Evolutionary conservation across 2,888 invertebrate species (phyloP).

Genomic region (Oligia strigilis): DNA sequence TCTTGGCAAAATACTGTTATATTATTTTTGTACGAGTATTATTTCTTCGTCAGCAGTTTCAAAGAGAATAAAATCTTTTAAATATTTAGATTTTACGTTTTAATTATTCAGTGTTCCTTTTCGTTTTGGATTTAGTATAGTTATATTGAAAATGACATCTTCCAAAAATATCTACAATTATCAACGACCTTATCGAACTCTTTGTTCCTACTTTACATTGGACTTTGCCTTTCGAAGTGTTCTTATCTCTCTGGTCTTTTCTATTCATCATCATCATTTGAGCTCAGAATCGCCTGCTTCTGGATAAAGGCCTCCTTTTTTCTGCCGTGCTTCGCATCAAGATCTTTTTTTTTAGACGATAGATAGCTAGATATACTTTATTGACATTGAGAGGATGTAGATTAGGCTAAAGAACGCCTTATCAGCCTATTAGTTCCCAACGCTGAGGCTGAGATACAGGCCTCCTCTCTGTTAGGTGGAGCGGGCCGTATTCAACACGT

Average conservation of each 20-base stretch:
- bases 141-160: too few species aligned
- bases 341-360: neutral
- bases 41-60: conserved; percentile 11
- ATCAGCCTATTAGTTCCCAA: neutral
- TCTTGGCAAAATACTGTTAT: conserved; percentile 40
- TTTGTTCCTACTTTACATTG: neutral
- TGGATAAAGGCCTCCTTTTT: neutral
- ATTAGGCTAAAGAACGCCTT: too few species aligned
- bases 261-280: neutral
- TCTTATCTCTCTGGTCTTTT: neutral
- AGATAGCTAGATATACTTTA: neutral
- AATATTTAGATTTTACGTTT: neutral
- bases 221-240: neutral
- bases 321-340: too few species aligned
- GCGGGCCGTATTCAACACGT: neutral
- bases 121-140: neutral
- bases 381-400: neutral
- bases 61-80: neutral
- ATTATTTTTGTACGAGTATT: conserved; percentile 30
- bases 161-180: neutral
- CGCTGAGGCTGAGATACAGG: too few species aligned
- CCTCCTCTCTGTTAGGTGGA: neutral
- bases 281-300: neutral
- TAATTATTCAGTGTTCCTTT: neutral
- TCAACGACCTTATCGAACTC: neutral